Base-by-base conservation (phyloP, 2,113 vertebrate species). In the Carollia perspicillata region DNA sequence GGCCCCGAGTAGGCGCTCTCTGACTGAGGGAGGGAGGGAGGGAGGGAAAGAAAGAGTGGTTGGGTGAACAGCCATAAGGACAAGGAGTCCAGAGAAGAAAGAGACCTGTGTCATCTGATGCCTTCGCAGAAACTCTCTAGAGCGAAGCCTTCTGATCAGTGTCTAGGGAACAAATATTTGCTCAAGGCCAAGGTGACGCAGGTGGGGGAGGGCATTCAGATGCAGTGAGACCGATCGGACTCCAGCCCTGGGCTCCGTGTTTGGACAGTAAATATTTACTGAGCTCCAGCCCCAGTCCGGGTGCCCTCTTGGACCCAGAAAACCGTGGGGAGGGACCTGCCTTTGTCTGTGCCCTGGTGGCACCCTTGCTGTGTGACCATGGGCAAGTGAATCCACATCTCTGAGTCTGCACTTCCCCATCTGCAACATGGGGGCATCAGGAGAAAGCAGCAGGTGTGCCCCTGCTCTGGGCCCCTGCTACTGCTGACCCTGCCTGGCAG, bases 91-190 rank as follows among this genome's bases (percentile, higher is more conserved):
- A 58, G 78, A 58, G 65, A 47, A 90, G 35, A 33, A 49, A 35
- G n/a, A n/a, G 33, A 35, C n/a, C 26, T 37, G 66, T 5, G 22
- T 35, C 33, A 28, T 58, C 68, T 11, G 6, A 51, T 26, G 20
- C 40, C 51, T 85, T 72, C 5, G 1, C n/a, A 60, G n/a, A 53
- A 23, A 23, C 3, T 23, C 69, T 20, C 60, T 49, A 13, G 16
- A 53, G 37, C 1, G 26, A 79, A 37, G 80, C 55, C 93, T 35
- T 83, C 72, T 88, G 72, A 77, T 85, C 77, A 1, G 47, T 28
- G 42, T 87, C 93, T 86, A 4, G 60, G 75, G 49, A 88, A 17
- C 77, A 92, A 94, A 95, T 95, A 80, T 84, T 97, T 95, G 47
- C 28, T 88, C 49, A 53, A 47, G 33, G 47, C 65, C 7, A 9